phyloP scores from a whole-genome alignment of 2,888 invertebrate species.

The Amiota mariae region DNA sequence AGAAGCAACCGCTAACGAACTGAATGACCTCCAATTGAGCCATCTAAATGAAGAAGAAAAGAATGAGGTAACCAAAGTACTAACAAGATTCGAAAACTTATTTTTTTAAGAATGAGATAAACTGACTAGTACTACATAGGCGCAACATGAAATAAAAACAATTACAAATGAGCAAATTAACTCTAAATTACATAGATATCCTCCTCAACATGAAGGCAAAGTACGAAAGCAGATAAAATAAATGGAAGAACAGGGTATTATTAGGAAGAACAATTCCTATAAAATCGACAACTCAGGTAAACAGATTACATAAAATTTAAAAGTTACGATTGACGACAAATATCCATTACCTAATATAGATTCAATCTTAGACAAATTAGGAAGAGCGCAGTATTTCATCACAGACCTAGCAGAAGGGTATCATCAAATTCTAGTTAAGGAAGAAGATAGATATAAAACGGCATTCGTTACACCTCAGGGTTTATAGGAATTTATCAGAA shows the following conservation, averaged over 20 bases:
- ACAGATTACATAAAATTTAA: no score
- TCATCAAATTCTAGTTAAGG: not conserved
- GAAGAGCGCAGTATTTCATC: not conserved
- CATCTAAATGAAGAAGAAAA: constrained; percentile 1
- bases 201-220: constrained; percentile 33
- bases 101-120: not conserved
- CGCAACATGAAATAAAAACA: constrained; percentile 23
- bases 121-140: constrained; percentile 2
- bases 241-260: no score
- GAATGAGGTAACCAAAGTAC: no score
- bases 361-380: not conserved
- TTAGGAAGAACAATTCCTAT: no score
- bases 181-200: constrained; percentile 36
- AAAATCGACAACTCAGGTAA: no score
- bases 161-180: constrained; percentile 33
- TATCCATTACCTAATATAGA: not conserved
- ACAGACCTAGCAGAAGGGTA: not conserved
- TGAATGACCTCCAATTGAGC: not conserved
- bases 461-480: not conserved
- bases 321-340: constrained; percentile 22
- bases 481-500: not conserved
- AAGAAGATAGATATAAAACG: not conserved
- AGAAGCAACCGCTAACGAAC: not conserved
- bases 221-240: constrained; percentile 31
- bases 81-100: not conserved